These are phyloP conservation scores for Stenodera caucasica DNA, from an alignment of 2,888 invertebrate species.

Conservation along the genomic window DNA sequence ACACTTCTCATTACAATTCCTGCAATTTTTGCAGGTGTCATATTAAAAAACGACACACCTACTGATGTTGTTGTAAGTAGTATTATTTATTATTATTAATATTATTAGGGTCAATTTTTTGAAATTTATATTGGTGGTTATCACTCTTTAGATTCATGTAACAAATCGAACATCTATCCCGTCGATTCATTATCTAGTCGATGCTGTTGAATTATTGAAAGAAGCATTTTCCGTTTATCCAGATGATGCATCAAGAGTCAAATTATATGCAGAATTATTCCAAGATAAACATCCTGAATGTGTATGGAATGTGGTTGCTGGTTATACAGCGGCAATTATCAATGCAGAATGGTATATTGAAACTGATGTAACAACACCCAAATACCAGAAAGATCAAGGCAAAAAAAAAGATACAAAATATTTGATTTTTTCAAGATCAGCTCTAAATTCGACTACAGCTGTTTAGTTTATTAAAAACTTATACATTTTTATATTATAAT, in stretches of 20 bases:
- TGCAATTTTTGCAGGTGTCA: background rate
- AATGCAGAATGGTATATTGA: constrained; percentile 19
- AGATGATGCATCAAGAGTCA: constrained; percentile 11
- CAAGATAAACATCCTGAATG: constrained; percentile 17
- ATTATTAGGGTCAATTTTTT: background rate
- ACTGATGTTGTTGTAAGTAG: background rate
- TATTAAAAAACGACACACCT: background rate
- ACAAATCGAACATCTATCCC: constrained; percentile 23
- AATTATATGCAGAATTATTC: constrained; percentile 18
- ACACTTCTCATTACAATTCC: background rate
- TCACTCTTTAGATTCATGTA: constrained; percentile 28
- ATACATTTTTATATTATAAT: no score
- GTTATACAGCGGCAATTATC: constrained; percentile 17
- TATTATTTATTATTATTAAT: background rate
- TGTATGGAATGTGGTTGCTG: constrained; percentile 23
- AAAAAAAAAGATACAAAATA: no score
- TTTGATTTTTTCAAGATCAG: no score
- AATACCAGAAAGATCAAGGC: no score
- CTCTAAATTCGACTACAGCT: no score
- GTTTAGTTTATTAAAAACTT: no score
- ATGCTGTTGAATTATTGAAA: constrained; percentile 26
- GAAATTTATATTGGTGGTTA: no score
- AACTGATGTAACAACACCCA: constrained; percentile 8
- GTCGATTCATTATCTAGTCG: constrained; percentile 17
- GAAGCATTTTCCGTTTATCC: constrained; percentile 20